phyloP scores from a whole-genome alignment of 2,797 vertebrate genomes.

The Falco columbarius region DNA sequence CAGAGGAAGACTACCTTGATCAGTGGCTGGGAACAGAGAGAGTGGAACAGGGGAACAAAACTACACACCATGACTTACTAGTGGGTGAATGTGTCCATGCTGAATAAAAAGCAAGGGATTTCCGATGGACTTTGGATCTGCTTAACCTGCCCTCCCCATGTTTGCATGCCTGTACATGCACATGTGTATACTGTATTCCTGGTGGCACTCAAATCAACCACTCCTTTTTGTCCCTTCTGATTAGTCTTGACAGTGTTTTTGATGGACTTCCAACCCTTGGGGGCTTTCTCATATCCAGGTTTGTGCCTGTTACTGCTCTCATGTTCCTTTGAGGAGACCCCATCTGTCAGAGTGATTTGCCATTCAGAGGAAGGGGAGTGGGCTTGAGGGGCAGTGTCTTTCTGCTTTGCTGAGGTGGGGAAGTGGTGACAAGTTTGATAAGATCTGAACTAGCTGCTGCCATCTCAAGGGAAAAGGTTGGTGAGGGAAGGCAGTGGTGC shows the following conservation, averaged over 20 bases:
- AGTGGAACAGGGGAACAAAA: not conserved
- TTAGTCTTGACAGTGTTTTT: not conserved
- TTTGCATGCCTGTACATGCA: not conserved
- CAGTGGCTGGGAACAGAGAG: not conserved
- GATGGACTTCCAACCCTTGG: not conserved
- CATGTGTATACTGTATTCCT: not conserved
- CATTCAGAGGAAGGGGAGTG: not conserved
- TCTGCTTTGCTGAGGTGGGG: not conserved
- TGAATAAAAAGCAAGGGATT: not conserved
- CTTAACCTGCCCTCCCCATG: not conserved
- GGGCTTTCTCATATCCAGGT: not conserved
- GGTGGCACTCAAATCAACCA: not conserved
- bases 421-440: not conserved
- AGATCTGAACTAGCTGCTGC: not conserved
- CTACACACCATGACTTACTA: fast-evolving
- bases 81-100: not conserved
- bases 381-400: not conserved
- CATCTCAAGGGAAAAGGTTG: not conserved
- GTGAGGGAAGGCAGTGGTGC: not conserved
- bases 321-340: not conserved
- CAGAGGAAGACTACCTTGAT: not conserved
- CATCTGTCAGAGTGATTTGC: not conserved
- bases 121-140: not conserved
- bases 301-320: not conserved
- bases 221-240: not conserved